phyloP scores from a whole-genome alignment of 2,888 invertebrate genomes.

The Unio pictorum region DNA sequence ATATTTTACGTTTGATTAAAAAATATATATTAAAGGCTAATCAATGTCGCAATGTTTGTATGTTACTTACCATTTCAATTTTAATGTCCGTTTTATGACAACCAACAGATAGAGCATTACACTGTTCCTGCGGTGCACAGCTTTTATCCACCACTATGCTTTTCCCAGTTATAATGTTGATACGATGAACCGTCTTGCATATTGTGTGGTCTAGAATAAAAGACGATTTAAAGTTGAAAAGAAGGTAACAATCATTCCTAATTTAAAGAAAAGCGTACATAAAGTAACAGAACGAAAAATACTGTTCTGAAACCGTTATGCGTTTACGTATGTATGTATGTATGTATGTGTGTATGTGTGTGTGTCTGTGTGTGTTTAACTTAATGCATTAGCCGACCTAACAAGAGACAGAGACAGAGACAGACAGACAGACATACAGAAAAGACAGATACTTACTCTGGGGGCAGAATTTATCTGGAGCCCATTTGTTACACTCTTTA shows the following conservation, averaged over 20 bases:
- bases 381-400: no score
- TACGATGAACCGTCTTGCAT: constrained; percentile 43
- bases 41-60: no score
- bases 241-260: not conserved
- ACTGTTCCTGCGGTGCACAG: constrained; percentile 77
- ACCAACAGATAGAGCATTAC: constrained; percentile 77
- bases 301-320: no score
- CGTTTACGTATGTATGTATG: no score
- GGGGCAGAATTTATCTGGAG: constrained; percentile 44
- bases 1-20: no score
- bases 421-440: not conserved
- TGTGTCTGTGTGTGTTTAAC: no score
- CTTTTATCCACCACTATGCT: constrained; percentile 79
- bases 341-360: no score
- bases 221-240: not conserved
- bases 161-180: constrained; percentile 70
- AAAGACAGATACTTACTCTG: constrained; percentile 16
- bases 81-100: constrained; percentile 63
- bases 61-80: constrained; percentile 17
- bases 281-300: not conserved
- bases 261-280: not conserved
- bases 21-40: no score
- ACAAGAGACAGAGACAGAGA: not conserved
- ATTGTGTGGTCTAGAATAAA: constrained; percentile 34
- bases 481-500: constrained; percentile 50